Evolutionary conservation across 2,797 vertebrate genomes (phyloP), one percentile per base, ranked within the genome.

Genomic region (Xyrichtys novacula): DNA sequence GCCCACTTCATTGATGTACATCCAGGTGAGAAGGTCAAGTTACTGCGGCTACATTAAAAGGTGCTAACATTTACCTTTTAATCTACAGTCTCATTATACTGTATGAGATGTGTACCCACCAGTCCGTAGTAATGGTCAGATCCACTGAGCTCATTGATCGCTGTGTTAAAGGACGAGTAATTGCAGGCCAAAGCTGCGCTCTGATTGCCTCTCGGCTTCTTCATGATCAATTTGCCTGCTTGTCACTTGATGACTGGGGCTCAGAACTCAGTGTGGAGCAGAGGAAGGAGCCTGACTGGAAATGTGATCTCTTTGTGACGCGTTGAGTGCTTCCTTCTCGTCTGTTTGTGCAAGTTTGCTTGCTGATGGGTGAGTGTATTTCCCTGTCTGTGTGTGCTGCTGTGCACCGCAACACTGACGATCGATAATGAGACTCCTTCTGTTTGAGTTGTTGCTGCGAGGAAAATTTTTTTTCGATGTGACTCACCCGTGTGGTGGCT

Each of bases 171-270:
- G 74, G 82, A 86, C 81, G 26, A 73, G 76, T 91, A 90, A 88
- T 90, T 90, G 87, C 65, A 76, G 65, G 67, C 29, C 74, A 88
- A 65, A 60, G 29, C 31, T 67, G 63, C 36, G 79, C 66, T 88
- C 73, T 56, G 84, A 85, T 81, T 81, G 85, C 85, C 71, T 80
- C 70, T 26, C 73, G 83, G 76, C 82, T 83, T 89, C 71, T 85
- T 88, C 81, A 85, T 65, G 54, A 78, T 66, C 74, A 85, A 89
- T 91, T 82, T 91, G 84, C 88, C 78, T 70, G 44, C 58, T 62
- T 77, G 83, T 89, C 87, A 83, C 70, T 89, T 56, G 29, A 78
- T 54, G 68, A 53, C 43, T 14, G 10, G 48, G 56, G 55, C 44
- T 74, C 39, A 34, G 65, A 78, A 16, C 68, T 65, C 63, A 2